Evolutionary conservation across 2,888 invertebrate species (phyloP).

Genomic region (Neocrepidodera transversa): DNA sequence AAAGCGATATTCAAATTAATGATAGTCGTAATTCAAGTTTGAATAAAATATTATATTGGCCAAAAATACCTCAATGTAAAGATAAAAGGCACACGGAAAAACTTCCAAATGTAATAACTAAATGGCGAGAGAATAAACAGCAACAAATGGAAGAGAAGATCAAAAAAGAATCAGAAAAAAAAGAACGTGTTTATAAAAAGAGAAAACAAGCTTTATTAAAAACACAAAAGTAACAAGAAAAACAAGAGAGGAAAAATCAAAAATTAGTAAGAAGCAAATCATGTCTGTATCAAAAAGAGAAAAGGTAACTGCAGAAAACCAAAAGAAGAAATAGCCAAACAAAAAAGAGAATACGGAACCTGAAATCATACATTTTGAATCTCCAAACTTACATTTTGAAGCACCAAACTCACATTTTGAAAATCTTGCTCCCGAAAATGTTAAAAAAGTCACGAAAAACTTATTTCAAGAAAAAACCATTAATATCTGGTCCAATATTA

Average conservation of each 20-base stretch:
- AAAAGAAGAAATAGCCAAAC: background rate
- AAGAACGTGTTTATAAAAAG: constrained; percentile 10
- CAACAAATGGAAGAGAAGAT: constrained; percentile 13
- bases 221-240: constrained; percentile 9
- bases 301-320: background rate
- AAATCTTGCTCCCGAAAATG: constrained; percentile 1
- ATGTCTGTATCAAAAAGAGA: constrained; percentile 5
- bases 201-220: constrained; percentile 7
- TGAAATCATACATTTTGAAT: constrained; percentile 6
- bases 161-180: constrained; percentile 6
- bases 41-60: background rate
- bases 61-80: background rate
- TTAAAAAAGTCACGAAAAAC: constrained; percentile 8
- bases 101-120: constrained; percentile 8
- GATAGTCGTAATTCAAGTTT: too few relatives aligned
- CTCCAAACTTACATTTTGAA: constrained; percentile 12
- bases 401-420: constrained; percentile 9
- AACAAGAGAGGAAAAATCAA: constrained; percentile 12
- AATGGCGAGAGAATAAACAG: constrained; percentile 9
- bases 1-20: too few relatives aligned
- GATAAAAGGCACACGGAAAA: constrained; percentile 5
- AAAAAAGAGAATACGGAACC: constrained; percentile 11
- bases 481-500: constrained; percentile 1
- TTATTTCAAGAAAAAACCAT: background rate
- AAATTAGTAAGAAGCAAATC: constrained; percentile 8